A percentile compares a stretch with the other conserved stretches of the same genome.
These are phyloP conservation scores for Siniperca scherzeri DNA, from an alignment of 2,797 vertebrate genomes.

Conservation along the genomic window DNA sequence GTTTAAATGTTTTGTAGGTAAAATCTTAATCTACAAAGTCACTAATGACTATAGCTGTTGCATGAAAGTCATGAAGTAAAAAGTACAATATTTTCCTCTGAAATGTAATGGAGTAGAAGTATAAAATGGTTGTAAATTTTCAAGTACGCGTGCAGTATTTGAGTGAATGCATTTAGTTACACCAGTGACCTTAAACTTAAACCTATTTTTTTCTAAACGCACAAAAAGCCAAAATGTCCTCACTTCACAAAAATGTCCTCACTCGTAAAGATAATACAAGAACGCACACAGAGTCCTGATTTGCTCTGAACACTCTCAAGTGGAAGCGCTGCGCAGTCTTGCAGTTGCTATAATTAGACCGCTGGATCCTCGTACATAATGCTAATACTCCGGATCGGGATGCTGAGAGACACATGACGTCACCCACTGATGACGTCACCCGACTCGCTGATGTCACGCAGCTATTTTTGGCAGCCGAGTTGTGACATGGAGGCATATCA, in stretches of 20 bases:
- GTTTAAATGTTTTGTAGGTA: background rate
- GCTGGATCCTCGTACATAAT: conserved; percentile 50
- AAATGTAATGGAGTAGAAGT: background rate
- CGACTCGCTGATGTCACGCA: conserved; percentile 62
- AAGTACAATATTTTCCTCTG: background rate
- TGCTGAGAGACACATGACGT: conserved; percentile 58
- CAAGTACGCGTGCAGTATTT: background rate
- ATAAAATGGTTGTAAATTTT: background rate
- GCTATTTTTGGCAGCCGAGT: conserved; percentile 64
- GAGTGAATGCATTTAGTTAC: background rate
- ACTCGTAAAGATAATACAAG: background rate
- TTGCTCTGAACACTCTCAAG: conserved; percentile 40
- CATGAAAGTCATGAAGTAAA: background rate
- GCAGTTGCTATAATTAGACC: conserved; percentile 69
- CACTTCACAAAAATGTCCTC: background rate
- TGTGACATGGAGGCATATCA: conserved; percentile 73
- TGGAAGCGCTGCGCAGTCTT: conserved; percentile 40
- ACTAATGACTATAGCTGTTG: background rate
- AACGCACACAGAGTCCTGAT: conserved; percentile 21
- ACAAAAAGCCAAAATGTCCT: background rate
- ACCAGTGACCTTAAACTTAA: background rate
- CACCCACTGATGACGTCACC: conserved; percentile 60
- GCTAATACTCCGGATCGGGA: conserved; percentile 58
- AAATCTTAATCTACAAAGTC: background rate
- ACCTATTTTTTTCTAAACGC: background rate